A percentile compares a stretch with the other conserved stretches of the same genome.
Evolutionary conservation across 2,888 invertebrate genomes (phyloP).

Genomic region (Polyommatus iphigenia): DNA sequence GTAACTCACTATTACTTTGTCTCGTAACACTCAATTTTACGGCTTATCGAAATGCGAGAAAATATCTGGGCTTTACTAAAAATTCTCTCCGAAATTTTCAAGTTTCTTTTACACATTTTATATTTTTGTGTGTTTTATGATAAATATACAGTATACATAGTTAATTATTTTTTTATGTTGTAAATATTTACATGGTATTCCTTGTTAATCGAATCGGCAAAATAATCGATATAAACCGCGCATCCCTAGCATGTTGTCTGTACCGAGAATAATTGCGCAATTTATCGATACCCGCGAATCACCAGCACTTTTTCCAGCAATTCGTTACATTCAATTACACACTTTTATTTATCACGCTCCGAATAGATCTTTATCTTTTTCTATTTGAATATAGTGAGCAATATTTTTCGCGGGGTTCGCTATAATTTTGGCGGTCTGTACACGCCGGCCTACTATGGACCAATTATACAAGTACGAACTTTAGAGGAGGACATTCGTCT

Average conservation of each 20-base stretch:
- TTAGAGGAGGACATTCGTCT: too few relatives aligned
- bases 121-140: too few relatives aligned
- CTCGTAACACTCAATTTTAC: neutral
- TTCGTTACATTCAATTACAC: conserved; percentile 33
- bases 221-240: neutral
- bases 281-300: conserved; percentile 44
- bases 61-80: neutral
- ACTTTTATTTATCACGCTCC: conserved; percentile 7
- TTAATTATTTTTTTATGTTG: too few relatives aligned
- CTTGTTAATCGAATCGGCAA: too few relatives aligned
- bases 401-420: neutral
- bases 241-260: neutral
- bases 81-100: too few relatives aligned
- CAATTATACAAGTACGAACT: too few relatives aligned
- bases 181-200: too few relatives aligned
- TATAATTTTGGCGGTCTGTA: neutral
- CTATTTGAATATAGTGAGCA: neutral
- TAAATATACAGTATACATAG: too few relatives aligned
- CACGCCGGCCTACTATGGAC: too few relatives aligned
- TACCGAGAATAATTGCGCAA: conserved; percentile 36
- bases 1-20: neutral
- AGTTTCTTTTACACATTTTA: too few relatives aligned
- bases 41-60: neutral
- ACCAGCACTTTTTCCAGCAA: conserved; percentile 28
- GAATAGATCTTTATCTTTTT: neutral